Base-by-base conservation (phyloP, 92 coral and sea anemone genomes). In the Plumapathes pennacea region DNA sequence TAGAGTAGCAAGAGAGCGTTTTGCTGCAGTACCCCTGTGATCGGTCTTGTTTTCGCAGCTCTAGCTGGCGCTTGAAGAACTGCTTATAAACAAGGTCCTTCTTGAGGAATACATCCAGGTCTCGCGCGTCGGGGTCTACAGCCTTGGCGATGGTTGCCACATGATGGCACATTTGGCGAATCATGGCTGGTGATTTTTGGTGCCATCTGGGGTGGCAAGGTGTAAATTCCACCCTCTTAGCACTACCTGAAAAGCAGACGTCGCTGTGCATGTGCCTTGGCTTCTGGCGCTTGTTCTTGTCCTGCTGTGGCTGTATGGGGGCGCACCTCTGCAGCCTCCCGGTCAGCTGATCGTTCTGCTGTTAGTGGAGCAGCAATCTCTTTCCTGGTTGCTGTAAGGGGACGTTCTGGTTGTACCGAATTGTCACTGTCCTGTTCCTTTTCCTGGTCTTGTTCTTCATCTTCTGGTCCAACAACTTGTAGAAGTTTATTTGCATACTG, bases 191-290 rank as follows among this genome's bases (percentile, higher is more conserved):
- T 47, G 54, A 20, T 24, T 47, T 47, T 15, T 32, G 2, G 54
- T 47, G 3, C 54, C 54, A 23, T 47, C 54, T 23, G 54, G 54
- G 54, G 54, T 47, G 54, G 4, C 27, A 47, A 47, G 58, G 58
- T 51, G 26, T 4, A 29, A 26, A 14, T 51, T 51, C 58, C 58
- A 51, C 4, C 58, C 58, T 15, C 58, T 51, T 4, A 51, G 5
- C 18, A 51, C 4, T 24, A 39, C 19, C 38, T 51, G 10, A 20
- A 51, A 51, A 39, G 19, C 38, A 28, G n/a, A n/a, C n/a, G n/a
- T n/a, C n/a, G n/a, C n/a, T n/a, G n/a, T n/a, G n/a, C n/a, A n/a
- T n/a, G n/a, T n/a, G n/a, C n/a, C n/a, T n/a, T n/a, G n/a, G n/a
- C n/a, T n/a, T n/a, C n/a, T n/a, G n/a, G n/a, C n/a, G n/a, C n/a